Conservation (phyloP, 2,888 invertebrate genomes). For the Tanypteryx hageni region DNA sequence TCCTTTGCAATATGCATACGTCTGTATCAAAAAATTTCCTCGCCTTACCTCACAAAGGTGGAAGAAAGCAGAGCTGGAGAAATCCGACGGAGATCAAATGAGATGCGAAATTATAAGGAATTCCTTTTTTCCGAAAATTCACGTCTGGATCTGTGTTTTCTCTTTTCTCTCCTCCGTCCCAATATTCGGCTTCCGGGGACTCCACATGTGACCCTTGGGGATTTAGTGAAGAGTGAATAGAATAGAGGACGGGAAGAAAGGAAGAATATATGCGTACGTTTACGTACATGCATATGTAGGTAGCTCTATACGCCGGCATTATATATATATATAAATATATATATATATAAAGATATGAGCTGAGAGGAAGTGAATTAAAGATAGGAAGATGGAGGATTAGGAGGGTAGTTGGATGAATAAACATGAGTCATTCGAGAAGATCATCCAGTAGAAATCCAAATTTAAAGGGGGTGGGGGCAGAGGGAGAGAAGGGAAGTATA, state of each 20-base stretch:
- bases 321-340: neutral
- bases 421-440: constrained; percentile 48
- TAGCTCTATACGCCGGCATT: too few relatives aligned
- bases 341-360: neutral
- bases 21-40: too few relatives aligned
- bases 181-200: neutral
- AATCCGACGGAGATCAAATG: too few relatives aligned
- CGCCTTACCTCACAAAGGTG: too few relatives aligned
- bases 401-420: constrained; percentile 48
- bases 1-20: too few relatives aligned
- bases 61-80: too few relatives aligned
- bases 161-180: neutral
- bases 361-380: neutral
- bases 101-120: too few relatives aligned
- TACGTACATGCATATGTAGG: too few relatives aligned
- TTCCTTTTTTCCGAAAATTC: too few relatives aligned
- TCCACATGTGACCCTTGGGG: neutral
- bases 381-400: constrained; percentile 40
- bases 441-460: constrained; percentile 49
- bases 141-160: too few relatives aligned
- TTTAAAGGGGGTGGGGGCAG: neutral
- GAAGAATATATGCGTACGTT: too few relatives aligned
- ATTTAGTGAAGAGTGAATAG: neutral
- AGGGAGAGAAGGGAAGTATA: neutral
- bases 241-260: neutral